Evolutionary conservation across 2,113 vertebrate genomes (phyloP).

Genomic region (Serinus canaria): DNA sequence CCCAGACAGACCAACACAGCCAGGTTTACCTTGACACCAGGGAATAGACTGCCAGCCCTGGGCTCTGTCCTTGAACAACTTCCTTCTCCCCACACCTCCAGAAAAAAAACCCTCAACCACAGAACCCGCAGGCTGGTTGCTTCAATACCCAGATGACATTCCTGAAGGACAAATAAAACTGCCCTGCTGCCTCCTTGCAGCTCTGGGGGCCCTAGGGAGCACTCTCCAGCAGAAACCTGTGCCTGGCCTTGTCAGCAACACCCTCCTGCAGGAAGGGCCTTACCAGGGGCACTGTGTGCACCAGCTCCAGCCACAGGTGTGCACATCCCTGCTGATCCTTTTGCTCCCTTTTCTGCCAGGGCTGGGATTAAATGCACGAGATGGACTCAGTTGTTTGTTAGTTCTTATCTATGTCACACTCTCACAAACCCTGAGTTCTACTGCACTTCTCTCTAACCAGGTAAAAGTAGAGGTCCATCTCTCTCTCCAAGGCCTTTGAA

Average conservation of each 20-base stretch:
- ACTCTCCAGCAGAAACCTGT: fast-evolving
- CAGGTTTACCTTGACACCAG: neutral
- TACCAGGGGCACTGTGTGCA: fast-evolving
- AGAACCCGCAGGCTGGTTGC: neutral
- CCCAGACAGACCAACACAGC: neutral
- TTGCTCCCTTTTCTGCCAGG: neutral
- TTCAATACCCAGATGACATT: neutral
- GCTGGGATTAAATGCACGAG: neutral
- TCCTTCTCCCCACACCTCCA: neutral
- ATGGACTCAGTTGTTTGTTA: neutral
- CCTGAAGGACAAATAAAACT: neutral
- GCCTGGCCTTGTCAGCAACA: neutral
- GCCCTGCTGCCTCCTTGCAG: neutral
- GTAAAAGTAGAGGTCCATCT: neutral
- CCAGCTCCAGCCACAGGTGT: neutral
- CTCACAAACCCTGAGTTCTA: neutral
- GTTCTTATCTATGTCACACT: neutral
- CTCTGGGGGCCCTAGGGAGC: neutral
- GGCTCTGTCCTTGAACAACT: neutral
- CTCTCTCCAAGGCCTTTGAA: neutral
- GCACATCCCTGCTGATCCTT: neutral
- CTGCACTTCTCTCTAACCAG: neutral
- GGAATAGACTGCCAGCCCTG: neutral
- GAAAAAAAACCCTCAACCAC: neutral
- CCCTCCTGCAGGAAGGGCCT: neutral